Conservation (phyloP, 2,113 vertebrate species). For the Ophiodon elongatus region DNA sequence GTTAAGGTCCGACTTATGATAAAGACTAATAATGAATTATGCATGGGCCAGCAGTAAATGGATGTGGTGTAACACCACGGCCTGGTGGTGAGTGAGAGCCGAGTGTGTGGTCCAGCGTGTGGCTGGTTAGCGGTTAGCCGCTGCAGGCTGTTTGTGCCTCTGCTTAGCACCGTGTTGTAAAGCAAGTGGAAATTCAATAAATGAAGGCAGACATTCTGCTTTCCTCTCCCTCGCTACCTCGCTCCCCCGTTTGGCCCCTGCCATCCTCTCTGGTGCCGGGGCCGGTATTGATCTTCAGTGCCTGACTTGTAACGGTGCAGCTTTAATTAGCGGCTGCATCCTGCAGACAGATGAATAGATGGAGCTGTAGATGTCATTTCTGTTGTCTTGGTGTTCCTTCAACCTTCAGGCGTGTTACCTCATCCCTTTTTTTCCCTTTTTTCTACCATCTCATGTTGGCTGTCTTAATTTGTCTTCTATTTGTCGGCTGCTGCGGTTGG, state of each 20-base stretch:
- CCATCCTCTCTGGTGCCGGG: constrained; percentile 4
- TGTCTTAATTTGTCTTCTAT: not conserved
- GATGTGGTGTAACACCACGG: not conserved
- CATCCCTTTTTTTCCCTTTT: not conserved
- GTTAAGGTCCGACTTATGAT: not conserved
- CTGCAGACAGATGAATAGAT: constrained; percentile 19
- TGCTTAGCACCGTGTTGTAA: constrained; percentile 63
- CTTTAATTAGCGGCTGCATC: constrained; percentile 76
- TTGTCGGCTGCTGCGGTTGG: constrained; percentile 51
- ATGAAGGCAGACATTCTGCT: constrained; percentile 45
- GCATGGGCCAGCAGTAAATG: not conserved
- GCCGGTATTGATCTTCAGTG: constrained; percentile 67
- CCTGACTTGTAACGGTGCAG: constrained; percentile 53
- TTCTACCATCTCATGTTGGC: not conserved
- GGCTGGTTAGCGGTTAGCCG: constrained; percentile 32
- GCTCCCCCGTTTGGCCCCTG: not conserved
- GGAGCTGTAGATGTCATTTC: not conserved
- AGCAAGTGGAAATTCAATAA: constrained; percentile 75
- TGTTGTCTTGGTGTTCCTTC: not conserved
- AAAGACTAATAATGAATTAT: not conserved
- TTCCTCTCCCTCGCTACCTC: constrained; percentile 3
- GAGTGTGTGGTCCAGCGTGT: too few species aligned
- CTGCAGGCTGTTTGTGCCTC: constrained; percentile 62
- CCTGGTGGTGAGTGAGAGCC: too few species aligned
- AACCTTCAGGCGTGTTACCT: not conserved